phyloP scores from a whole-genome alignment of 2,797 vertebrate genomes.

The Tragopan temminckii region DNA sequence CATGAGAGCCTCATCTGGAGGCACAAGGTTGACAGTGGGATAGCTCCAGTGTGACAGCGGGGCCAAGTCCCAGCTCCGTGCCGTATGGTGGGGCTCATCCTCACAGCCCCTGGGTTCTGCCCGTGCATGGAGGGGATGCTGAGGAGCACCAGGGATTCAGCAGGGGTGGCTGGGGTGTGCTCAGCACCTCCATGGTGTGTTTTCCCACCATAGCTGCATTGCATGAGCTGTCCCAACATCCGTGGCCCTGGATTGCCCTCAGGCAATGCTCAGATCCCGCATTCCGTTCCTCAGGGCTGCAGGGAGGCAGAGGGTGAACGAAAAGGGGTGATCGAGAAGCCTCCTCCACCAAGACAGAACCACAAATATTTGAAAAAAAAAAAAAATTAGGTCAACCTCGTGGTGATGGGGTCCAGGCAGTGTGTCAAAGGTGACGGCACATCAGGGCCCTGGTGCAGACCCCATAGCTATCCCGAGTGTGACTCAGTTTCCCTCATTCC shows the following conservation, averaged over 20 bases:
- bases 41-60: neutral
- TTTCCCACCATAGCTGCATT: neutral
- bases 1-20: neutral
- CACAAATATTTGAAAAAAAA: neutral
- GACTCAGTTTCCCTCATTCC: slow-evolving; percentile 46
- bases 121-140: neutral
- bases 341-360: neutral
- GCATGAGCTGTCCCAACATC: neutral
- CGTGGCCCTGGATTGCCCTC: neutral
- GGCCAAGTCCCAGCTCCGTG: neutral
- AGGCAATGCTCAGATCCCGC: fast-evolving
- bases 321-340: fast-evolving
- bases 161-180: neutral
- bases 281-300: neutral
- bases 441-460: fast-evolving
- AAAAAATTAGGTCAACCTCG: neutral
- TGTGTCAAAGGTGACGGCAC: neutral
- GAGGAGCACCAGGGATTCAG: neutral
- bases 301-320: neutral
- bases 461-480: neutral
- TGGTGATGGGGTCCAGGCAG: neutral
- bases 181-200: neutral
- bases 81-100: neutral
- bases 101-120: neutral
- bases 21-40: neutral